Percentiles rank a stretch among this genome's conserved stretches.
phyloP scores from a whole-genome alignment of 2,797 vertebrate species.

The Aplochiton taeniatus region DNA sequence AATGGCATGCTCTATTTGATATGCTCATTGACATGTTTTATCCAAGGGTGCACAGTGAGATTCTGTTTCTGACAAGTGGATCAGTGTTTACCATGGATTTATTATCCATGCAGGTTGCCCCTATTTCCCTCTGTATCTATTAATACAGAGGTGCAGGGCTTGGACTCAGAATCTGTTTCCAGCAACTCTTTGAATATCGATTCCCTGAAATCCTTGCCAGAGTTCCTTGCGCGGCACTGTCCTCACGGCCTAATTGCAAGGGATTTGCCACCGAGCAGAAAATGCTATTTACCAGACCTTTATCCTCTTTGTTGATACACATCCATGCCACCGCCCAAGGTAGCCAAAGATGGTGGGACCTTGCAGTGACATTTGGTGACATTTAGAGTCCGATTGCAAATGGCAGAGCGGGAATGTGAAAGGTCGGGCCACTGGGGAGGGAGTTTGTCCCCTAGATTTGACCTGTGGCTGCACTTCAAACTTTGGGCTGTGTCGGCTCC shows the following conservation, averaged over 20 bases:
- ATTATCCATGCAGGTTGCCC: constrained; percentile 57
- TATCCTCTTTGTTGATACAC: constrained; percentile 47
- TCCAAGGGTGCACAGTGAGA: constrained; percentile 39
- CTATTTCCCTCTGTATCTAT: constrained; percentile 56
- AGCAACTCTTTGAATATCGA: constrained; percentile 67
- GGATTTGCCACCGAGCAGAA: constrained; percentile 10
- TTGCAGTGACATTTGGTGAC: constrained; percentile 73
- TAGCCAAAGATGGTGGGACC: constrained; percentile 37
- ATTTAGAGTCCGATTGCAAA: constrained; percentile 65
- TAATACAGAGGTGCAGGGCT: no score
- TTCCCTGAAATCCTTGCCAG: constrained; percentile 51
- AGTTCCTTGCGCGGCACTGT: constrained; percentile 39
- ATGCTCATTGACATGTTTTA: constrained; percentile 64
- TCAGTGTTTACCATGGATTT: constrained; percentile 37
- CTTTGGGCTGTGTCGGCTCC: constrained; percentile 26
- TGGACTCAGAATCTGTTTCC: constrained; percentile 49
- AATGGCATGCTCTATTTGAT: constrained; percentile 34
- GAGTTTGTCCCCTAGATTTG: constrained; percentile 43
- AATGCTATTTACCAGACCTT: constrained; percentile 10
- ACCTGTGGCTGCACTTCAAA: constrained; percentile 39
- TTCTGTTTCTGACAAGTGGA: constrained; percentile 51
- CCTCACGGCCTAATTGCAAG: constrained; percentile 42
- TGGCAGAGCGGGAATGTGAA: constrained; percentile 56
- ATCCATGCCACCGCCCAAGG: constrained; percentile 33
- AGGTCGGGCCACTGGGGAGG: constrained; percentile 58